phyloP scores from a whole-genome alignment of 2,113 vertebrate species.

The Nipponia nippon region DNA sequence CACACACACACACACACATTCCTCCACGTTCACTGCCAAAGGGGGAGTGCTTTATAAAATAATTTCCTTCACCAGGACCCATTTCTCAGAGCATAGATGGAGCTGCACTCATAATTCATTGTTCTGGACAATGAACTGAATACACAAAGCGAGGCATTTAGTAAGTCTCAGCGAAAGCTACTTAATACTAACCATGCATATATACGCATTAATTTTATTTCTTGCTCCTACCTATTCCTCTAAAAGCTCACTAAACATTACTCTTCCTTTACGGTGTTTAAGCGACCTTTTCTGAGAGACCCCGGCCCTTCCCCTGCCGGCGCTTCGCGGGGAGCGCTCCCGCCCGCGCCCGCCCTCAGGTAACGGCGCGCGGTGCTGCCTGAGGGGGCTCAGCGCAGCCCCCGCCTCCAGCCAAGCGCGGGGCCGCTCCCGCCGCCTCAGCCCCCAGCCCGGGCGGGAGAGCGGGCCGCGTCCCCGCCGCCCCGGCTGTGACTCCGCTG shows the following conservation, averaged over 20 bases:
- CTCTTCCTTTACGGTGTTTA: rapidly evolving
- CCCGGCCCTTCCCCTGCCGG: rapidly evolving
- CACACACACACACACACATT: background rate
- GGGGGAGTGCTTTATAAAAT: background rate
- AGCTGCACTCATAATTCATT: background rate
- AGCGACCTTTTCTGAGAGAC: rapidly evolving
- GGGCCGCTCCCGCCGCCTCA: too few relatives aligned
- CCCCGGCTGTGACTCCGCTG: rapidly evolving
- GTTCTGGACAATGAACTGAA: background rate
- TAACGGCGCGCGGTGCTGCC: background rate
- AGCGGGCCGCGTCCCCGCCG: rapidly evolving
- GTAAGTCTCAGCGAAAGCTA: background rate
- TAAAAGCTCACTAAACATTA: rapidly evolving
- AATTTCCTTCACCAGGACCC: background rate
- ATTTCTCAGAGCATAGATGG: background rate
- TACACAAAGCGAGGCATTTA: rapidly evolving
- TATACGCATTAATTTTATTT: rapidly evolving
- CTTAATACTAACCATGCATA: rapidly evolving
- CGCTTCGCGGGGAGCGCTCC: background rate
- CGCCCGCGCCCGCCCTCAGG: background rate
- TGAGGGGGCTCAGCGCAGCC: rapidly evolving
- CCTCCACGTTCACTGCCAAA: too few relatives aligned
- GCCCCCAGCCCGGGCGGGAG: rapidly evolving
- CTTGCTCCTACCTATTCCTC: too few relatives aligned
- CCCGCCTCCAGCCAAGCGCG: rapidly evolving